Conservation (phyloP, 2,888 invertebrate genomes). For the Heteromyza rotundicornis region DNA sequence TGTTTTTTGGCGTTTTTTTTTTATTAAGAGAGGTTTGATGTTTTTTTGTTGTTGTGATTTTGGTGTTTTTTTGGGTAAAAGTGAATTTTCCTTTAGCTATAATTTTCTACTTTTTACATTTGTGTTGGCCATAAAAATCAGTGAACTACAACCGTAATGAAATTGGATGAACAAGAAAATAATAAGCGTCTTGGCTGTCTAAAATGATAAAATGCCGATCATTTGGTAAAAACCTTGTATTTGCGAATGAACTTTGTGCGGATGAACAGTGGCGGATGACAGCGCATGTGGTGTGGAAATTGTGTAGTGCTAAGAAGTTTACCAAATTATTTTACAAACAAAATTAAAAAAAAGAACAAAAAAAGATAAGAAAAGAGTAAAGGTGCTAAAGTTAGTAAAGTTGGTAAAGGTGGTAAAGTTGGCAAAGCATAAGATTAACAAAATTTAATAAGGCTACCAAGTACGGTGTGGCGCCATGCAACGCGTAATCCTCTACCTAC, state of each 20-base stretch:
- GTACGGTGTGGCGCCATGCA: too few species aligned
- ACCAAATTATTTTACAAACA: too few species aligned
- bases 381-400: too few species aligned
- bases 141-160: constrained; percentile 36
- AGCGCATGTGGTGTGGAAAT: background rate
- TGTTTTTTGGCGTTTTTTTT: background rate
- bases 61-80: background rate
- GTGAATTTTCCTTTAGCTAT: constrained; percentile 14
- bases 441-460: too few species aligned
- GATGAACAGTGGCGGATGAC: constrained; percentile 21
- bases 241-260: constrained; percentile 26
- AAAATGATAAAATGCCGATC: constrained; percentile 44
- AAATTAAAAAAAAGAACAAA: too few species aligned
- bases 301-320: background rate
- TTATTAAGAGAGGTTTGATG: background rate
- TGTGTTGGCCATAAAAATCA: constrained; percentile 32
- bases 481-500: background rate
- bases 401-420: too few species aligned
- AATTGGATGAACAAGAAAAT: constrained; percentile 8
- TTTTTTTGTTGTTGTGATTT: background rate
- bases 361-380: too few species aligned
- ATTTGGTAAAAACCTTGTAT: constrained; percentile 36
- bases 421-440: too few species aligned
- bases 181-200: background rate
- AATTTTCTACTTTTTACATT: constrained; percentile 19